Evolutionary conservation across 2,113 vertebrate genomes (phyloP).

Genomic region (Turnix velox): DNA sequence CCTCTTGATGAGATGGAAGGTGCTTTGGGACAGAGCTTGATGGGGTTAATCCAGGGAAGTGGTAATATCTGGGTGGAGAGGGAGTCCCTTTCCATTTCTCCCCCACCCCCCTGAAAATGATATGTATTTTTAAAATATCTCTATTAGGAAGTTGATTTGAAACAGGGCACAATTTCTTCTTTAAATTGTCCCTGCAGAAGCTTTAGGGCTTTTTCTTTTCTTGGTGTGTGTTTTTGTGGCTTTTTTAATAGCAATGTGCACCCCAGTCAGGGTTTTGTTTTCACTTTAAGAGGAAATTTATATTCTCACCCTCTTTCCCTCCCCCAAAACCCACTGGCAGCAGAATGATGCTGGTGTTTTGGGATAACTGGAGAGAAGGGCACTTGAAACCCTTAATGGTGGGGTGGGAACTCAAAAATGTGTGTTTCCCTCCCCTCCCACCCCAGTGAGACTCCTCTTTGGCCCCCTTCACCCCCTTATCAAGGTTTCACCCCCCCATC

Average conservation of each 20-base stretch:
- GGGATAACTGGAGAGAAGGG: neutral
- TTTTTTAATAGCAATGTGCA: neutral
- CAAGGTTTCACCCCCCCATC: no score
- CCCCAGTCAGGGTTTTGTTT: slow-evolving; percentile 31
- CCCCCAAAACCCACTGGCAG: neutral
- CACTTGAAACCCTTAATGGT: accelerated
- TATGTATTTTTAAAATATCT: neutral
- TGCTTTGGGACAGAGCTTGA: neutral
- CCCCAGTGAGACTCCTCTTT: neutral
- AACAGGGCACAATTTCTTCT: neutral
- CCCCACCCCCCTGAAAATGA: neutral
- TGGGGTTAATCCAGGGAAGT: neutral
- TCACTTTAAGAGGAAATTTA: neutral
- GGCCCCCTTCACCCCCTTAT: neutral
- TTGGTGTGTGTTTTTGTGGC: neutral
- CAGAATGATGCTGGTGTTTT: neutral
- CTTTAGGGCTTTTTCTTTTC: neutral
- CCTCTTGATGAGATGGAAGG: neutral
- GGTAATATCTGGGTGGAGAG: neutral
- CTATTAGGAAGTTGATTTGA: neutral
- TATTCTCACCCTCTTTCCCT: neutral
- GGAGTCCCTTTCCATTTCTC: neutral
- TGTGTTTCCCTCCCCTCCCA: neutral
- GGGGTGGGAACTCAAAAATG: neutral
- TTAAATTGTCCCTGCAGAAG: neutral